Base-by-base conservation (phyloP, 35 echinoderm and acorn worm genomes). In the Heliocidaris tuberculata region DNA sequence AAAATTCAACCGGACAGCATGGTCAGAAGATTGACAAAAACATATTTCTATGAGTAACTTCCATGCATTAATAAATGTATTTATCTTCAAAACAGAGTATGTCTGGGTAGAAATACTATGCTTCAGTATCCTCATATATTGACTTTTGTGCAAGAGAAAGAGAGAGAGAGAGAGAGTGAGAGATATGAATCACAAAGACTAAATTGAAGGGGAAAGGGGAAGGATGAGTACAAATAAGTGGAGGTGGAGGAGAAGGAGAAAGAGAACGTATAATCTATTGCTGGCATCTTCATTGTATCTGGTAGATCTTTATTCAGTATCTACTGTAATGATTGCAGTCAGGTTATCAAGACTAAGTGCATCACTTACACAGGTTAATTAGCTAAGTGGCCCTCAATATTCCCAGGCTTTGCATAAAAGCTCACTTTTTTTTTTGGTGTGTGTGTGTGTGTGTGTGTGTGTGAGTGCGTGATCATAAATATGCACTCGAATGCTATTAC, bases 401-500 rank as follows among this genome's bases (percentile, higher is more conserved):
- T 78, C 65, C 65, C 65, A 78, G 27, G 65, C 65, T 78, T 78
- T 78, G 65, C 65, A 70, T 70, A 78, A 78, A 78, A 78, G 65
- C 65, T 19, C n/a, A 27, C 27, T 7, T n/a, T 78, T 21, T 6
- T 70, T 1, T 15, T n/a, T n/a, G n/a, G n/a, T n/a, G n/a, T n/a
- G n/a, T n/a, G n/a, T n/a, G n/a, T n/a, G 54, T 9, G 16, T 70
- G 60, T 78, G 27, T 78, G 19, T 24, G 65, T 78, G 60, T 70
- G 13, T 70, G 60, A 21, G 61, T 27, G 61, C 24, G 61, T 6
- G 65, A n/a, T 78, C 65, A 78, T 78, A 78, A 78, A 78, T n/a
- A 78, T 78, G 65, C 65, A 78, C 65, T n/a, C 65, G 27, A 78
- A 78, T 78, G 65, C 65, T 78, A 78, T 78, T 78, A 78, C 65